Percentiles rank a stretch among this genome's conserved stretches.
These are phyloP conservation scores for Phlogophora meticulosa DNA, from an alignment of 2,888 invertebrate species.

Conservation along the genomic window DNA sequence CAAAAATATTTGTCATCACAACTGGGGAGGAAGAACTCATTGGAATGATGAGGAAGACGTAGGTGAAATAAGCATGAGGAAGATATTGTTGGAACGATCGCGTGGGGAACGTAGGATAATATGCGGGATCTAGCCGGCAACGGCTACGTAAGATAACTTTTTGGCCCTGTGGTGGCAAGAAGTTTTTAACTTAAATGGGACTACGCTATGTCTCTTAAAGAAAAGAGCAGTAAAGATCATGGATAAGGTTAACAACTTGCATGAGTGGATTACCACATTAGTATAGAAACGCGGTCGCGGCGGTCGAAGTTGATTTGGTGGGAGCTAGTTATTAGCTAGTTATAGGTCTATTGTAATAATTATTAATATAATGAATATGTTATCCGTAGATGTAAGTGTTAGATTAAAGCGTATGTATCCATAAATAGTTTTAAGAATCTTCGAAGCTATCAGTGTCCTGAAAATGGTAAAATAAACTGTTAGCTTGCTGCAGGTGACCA, in stretches of 20 bases:
- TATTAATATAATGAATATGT: no score
- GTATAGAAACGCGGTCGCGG: constrained; percentile 6
- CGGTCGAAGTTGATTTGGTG: constrained; percentile 1
- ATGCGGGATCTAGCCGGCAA: not conserved
- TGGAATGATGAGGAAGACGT: not conserved
- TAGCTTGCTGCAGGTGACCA: constrained; percentile 12
- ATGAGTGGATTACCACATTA: no score
- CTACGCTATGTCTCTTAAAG: constrained; percentile 15
- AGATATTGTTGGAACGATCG: not conserved
- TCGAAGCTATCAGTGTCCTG: constrained; percentile 7
- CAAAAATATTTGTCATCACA: not conserved
- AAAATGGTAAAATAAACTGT: not conserved
- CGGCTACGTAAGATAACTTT: not conserved
- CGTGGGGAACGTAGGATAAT: no score
- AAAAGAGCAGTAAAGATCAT: constrained; percentile 11
- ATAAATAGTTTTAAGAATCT: constrained; percentile 18
- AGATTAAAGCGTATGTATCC: no score
- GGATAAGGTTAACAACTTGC: not conserved
- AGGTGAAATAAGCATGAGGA: not conserved
- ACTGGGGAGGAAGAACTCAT: not conserved
- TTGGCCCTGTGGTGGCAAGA: constrained; percentile 1
- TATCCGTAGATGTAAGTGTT: constrained; percentile 11
- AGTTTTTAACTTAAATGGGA: not conserved
- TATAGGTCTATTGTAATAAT: no score
- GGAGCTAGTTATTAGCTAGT: no score